Conservation (phyloP, 1,140 invertebrate genomes). For the Delia radicum region DNA sequence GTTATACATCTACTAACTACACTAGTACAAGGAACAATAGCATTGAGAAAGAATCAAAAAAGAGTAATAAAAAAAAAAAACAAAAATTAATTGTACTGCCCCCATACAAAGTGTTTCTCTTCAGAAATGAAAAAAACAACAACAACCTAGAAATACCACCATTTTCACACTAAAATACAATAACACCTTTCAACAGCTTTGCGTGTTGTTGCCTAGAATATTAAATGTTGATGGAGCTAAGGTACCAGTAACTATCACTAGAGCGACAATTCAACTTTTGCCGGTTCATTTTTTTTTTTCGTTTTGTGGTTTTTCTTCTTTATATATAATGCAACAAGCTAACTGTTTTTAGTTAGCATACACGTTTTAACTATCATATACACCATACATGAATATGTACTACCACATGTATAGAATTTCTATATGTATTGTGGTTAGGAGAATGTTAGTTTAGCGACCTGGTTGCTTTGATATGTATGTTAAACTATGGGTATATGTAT, state of each 20-base stretch:
- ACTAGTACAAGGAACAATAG: no score
- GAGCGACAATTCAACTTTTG: background rate
- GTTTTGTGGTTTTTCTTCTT: background rate
- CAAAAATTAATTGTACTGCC: background rate
- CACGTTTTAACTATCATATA: background rate
- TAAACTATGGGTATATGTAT: background rate
- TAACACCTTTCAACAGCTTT: constrained; percentile 1
- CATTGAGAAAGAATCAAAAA: no score
- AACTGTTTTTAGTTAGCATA: background rate
- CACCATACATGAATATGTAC: background rate
- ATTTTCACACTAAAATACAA: background rate
- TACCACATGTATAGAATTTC: background rate
- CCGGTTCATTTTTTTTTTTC: background rate
- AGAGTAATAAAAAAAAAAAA: background rate
- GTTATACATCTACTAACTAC: no score
- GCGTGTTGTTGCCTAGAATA: background rate
- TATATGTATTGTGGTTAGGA: background rate
- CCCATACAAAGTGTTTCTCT: background rate
- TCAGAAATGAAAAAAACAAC: background rate
- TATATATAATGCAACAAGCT: background rate
- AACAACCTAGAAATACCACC: background rate
- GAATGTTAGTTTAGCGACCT: background rate
- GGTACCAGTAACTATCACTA: no score
- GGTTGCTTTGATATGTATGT: background rate
- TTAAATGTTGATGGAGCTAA: background rate